Evolutionary conservation across 2,113 vertebrate genomes (phyloP).

Genomic region (Bombycilla garrulus): DNA sequence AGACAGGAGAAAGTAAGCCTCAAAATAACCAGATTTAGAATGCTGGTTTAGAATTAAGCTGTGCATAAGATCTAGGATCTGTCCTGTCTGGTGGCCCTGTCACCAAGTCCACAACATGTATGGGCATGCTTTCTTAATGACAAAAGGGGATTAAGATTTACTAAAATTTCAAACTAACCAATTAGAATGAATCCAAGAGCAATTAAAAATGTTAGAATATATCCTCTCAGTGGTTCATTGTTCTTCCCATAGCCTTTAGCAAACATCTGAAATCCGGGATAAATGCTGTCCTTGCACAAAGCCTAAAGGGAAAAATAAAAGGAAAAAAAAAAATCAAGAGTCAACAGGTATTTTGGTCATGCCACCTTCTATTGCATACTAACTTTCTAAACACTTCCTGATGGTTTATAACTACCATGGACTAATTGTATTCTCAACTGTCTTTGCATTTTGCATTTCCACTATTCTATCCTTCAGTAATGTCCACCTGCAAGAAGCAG

Average conservation of each 20-base stretch:
- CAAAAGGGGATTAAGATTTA: not conserved
- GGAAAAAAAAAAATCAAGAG: not conserved
- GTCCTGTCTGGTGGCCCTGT: not conserved
- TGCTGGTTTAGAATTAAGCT: not conserved
- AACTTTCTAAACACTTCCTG: not conserved
- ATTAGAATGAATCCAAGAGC: constrained; percentile 97
- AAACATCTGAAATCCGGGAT: constrained; percentile 90
- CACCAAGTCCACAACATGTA: not conserved
- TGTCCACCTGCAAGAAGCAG: not conserved
- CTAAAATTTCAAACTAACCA: constrained; percentile 76
- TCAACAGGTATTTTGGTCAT: not conserved
- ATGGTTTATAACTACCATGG: not conserved
- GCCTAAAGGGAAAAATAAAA: constrained; percentile 72
- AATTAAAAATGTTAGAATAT: constrained; percentile 93
- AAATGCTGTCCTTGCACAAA: constrained; percentile 97
- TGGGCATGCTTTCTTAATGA: not conserved
- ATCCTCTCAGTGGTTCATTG: constrained; percentile 95
- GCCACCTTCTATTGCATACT: not conserved
- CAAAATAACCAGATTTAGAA: not conserved
- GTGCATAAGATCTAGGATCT: not conserved
- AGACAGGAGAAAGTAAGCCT: not conserved
- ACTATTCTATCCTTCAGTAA: not conserved
- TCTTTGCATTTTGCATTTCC: not conserved
- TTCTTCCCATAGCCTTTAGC: constrained; percentile 98
- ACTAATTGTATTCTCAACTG: not conserved